Conservation (phyloP, 1,140 invertebrate genomes). For the Drosophila varians region DNA sequence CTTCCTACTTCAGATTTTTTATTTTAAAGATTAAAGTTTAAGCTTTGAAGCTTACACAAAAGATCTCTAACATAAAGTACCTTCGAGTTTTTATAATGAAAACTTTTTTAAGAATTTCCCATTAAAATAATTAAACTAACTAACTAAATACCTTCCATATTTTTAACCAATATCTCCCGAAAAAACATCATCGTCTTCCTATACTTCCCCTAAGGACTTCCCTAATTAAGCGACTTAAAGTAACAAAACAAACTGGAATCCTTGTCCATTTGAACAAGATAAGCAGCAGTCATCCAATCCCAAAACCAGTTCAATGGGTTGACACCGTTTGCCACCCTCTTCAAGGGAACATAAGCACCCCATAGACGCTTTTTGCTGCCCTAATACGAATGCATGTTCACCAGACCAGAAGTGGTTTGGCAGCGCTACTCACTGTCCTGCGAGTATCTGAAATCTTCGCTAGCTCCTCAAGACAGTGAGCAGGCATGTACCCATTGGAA, state of each 20-base stretch:
- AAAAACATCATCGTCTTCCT: too few species aligned
- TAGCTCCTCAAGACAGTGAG: background rate
- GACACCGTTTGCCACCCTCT: background rate
- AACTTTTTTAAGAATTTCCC: too few species aligned
- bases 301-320: background rate
- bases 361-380: background rate
- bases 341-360: background rate
- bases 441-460: constrained; percentile 1
- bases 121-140: too few species aligned
- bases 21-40: too few species aligned
- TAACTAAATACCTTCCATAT: too few species aligned
- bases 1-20: too few species aligned
- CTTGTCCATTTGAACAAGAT: background rate
- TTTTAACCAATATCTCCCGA: too few species aligned
- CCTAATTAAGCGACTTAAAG: background rate
- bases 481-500: background rate
- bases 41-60: background rate
- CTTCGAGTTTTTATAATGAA: too few species aligned
- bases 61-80: too few species aligned
- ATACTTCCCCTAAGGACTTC: background rate
- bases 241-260: too few species aligned
- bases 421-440: background rate
- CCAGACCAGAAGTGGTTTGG: background rate
- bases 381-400: background rate
- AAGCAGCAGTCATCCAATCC: background rate